A percentile compares a stretch with the other conserved stretches of the same genome.
These are phyloP conservation scores for Pteropus rufus DNA, from an alignment of 2,797 vertebrate species.

Conservation along the genomic window DNA sequence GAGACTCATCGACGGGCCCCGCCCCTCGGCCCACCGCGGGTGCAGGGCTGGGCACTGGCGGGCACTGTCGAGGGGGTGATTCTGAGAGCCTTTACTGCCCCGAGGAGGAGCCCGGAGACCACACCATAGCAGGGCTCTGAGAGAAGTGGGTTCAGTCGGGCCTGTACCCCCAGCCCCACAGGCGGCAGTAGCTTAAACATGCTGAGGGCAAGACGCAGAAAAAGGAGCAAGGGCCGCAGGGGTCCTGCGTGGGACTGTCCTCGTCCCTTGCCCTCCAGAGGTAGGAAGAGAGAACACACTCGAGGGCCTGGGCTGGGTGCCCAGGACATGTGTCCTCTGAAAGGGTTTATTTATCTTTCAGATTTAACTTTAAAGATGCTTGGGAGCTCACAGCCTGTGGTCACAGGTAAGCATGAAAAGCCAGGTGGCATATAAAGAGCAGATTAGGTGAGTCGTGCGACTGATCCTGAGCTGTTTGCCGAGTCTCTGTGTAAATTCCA, in stretches of 20 bases:
- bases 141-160: neutral
- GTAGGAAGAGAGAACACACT: rapidly evolving
- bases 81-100: neutral
- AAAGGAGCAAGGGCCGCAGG: neutral
- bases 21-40: neutral
- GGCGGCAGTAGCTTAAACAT: neutral
- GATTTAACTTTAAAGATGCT: neutral
- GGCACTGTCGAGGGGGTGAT: rapidly evolving
- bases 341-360: neutral
- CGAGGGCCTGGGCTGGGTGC: neutral
- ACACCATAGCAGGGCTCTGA: neutral
- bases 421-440: neutral
- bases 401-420: neutral
- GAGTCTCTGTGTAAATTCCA: neutral
- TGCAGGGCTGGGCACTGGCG: too few species aligned
- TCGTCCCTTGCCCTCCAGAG: neutral
- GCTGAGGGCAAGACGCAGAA: neutral
- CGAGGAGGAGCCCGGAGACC: neutral
- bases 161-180: neutral
- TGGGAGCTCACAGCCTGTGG: neutral
- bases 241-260: rapidly evolving
- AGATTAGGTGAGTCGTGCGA: neutral
- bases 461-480: neutral
- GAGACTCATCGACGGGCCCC: too few species aligned
- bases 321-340: neutral